Percentiles rank a stretch among this genome's conserved stretches.
Evolutionary conservation across 2,888 invertebrate species (phyloP).

Genomic region (Xestia xanthographa): DNA sequence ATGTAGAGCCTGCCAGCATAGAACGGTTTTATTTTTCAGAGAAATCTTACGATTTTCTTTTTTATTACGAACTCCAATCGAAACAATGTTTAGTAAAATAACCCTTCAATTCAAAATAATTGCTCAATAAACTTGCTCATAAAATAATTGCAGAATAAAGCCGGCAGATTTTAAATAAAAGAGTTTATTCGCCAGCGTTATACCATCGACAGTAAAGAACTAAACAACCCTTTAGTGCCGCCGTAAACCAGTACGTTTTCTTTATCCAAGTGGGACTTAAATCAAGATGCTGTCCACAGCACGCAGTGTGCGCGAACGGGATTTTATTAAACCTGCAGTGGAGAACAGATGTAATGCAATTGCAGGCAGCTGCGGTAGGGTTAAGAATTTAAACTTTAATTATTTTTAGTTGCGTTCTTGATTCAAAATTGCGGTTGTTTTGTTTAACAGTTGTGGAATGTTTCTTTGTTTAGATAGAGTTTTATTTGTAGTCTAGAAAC

Average conservation of each 20-base stretch:
- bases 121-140: conserved; percentile 48
- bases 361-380: conserved; percentile 53
- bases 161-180: conserved; percentile 43
- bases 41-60: background rate
- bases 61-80: conserved; percentile 30
- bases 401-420: conserved; percentile 58
- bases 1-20: background rate
- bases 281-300: conserved; percentile 70
- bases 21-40: background rate
- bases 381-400: conserved; percentile 67
- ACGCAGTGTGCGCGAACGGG: conserved; percentile 60
- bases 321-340: conserved; percentile 70
- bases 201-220: conserved; percentile 65
- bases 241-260: conserved; percentile 70
- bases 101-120: conserved; percentile 25
- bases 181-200: conserved; percentile 52
- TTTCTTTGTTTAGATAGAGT: conserved; percentile 8
- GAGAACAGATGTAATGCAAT: conserved; percentile 66
- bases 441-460: conserved; percentile 12
- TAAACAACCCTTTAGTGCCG: conserved; percentile 64
- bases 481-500: background rate
- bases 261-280: conserved; percentile 69
- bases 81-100: conserved; percentile 25
- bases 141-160: conserved; percentile 55
- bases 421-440: conserved; percentile 51